Percentiles rank a stretch among this genome's conserved stretches.
These are phyloP conservation scores for Psephotus haematonotus DNA, from an alignment of 2,113 vertebrate species.

Conservation along the genomic window DNA sequence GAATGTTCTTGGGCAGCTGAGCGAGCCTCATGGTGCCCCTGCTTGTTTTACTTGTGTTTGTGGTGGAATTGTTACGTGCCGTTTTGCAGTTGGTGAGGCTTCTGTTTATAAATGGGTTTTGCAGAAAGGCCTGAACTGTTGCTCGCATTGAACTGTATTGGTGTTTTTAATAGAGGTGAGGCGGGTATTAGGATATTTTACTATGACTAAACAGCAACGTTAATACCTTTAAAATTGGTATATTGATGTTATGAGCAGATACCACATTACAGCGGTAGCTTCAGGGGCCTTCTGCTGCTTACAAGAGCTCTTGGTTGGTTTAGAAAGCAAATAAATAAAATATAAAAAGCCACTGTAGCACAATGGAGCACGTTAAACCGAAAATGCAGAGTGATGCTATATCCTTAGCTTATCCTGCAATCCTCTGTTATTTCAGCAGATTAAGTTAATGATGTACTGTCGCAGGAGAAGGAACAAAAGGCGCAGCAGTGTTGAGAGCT, in stretches of 20 bases:
- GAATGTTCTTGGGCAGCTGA: neutral
- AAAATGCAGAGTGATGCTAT: neutral
- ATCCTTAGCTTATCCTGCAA: neutral
- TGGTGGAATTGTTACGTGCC: neutral
- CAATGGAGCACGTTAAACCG: neutral
- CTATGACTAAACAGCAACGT: neutral
- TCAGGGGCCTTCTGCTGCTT: neutral
- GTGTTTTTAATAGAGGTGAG: neutral
- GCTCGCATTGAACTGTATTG: neutral
- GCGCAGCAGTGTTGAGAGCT: accelerated
- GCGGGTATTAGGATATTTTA: neutral
- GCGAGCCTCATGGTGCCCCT: accelerated
- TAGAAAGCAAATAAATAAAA: constrained; percentile 25
- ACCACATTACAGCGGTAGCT: neutral
- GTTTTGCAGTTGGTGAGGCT: neutral
- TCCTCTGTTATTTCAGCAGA: neutral
- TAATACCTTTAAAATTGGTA: constrained; percentile 30
- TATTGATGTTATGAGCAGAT: constrained; percentile 32
- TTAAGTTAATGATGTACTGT: neutral
- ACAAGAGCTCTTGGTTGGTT: neutral
- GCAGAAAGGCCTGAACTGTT: neutral
- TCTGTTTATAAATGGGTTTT: neutral
- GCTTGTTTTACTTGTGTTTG: neutral
- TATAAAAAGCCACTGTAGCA: neutral
- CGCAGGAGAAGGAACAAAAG: neutral